These are phyloP conservation scores for Dermatophagoides farinae DNA, from an alignment of 1,140 invertebrate species.

Conservation along the genomic window DNA sequence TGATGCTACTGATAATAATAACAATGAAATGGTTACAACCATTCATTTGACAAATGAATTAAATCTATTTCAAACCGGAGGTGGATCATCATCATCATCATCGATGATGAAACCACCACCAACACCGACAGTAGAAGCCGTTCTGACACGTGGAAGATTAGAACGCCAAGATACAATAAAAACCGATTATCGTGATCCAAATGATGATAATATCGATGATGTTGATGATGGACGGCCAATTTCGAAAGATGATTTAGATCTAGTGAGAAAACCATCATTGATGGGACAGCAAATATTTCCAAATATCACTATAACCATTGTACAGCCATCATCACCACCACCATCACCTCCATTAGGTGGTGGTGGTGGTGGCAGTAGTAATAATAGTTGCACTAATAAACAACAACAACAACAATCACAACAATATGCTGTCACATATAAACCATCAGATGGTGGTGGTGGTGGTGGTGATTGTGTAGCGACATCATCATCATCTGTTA, in stretches of 20 bases:
- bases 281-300: not conserved
- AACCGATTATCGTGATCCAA: slow-evolving; percentile 2
- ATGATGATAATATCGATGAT: slow-evolving; percentile 4
- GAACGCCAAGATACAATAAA: slow-evolving; percentile 13
- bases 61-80: not conserved
- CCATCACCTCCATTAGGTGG: not conserved
- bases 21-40: not conserved
- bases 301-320: slow-evolving; percentile 11
- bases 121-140: slow-evolving; percentile 9
- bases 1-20: not conserved
- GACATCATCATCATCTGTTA: too few relatives aligned
- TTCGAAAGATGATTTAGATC: slow-evolving; percentile 15
- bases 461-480: not conserved
- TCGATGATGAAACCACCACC: not conserved
- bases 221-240: slow-evolving; percentile 3
- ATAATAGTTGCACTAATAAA: not conserved
- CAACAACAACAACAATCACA: not conserved
- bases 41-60: not conserved
- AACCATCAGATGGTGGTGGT: not conserved
- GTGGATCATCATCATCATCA: not conserved
- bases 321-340: slow-evolving; percentile 12
- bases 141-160: not conserved
- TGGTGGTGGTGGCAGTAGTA: not conserved
- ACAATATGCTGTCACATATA: not conserved
- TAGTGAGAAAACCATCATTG: slow-evolving; percentile 1